phyloP scores from a whole-genome alignment of 1,140 invertebrate genomes.

The Archivesica marissinica region DNA sequence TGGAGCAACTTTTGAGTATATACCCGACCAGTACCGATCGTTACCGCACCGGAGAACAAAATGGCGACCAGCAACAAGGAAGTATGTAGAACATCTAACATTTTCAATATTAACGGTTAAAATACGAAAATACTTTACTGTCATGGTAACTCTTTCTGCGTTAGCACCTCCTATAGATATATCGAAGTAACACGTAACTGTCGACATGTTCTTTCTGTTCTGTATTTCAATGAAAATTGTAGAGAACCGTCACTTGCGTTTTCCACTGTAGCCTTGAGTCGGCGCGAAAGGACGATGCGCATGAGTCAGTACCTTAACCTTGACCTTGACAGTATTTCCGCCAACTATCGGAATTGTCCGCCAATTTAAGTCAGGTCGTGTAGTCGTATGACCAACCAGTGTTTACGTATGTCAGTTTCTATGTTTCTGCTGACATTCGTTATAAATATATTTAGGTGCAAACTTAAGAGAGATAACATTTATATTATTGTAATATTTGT shows the following conservation, averaged over 20 bases:
- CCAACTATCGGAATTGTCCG: constrained; percentile 9
- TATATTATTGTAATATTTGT: too few species aligned
- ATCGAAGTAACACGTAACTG: constrained; percentile 84
- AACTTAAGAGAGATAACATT: too few species aligned
- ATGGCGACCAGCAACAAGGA: constrained; percentile 96
- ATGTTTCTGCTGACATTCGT: too few species aligned
- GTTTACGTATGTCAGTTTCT: too few species aligned
- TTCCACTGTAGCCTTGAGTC: neutral
- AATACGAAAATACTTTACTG: constrained; percentile 41
- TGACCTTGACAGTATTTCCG: constrained; percentile 1
- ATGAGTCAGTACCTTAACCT: constrained; percentile 38
- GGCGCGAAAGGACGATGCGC: constrained; percentile 52
- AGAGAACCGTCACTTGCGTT: neutral
- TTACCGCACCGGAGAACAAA: too few species aligned
- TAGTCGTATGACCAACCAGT: neutral
- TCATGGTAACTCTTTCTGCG: constrained; percentile 73
- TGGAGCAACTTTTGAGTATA: too few species aligned
- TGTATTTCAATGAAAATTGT: neutral
- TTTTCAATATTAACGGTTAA: too few species aligned
- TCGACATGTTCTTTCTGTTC: constrained; percentile 58
- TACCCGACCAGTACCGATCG: too few species aligned
- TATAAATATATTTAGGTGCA: too few species aligned
- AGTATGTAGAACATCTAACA: too few species aligned
- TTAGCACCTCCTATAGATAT: constrained; percentile 71
- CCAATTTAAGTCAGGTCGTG: neutral